Conservation (phyloP, 2,113 vertebrate species). For the Dolichallabes microphthalmus region DNA sequence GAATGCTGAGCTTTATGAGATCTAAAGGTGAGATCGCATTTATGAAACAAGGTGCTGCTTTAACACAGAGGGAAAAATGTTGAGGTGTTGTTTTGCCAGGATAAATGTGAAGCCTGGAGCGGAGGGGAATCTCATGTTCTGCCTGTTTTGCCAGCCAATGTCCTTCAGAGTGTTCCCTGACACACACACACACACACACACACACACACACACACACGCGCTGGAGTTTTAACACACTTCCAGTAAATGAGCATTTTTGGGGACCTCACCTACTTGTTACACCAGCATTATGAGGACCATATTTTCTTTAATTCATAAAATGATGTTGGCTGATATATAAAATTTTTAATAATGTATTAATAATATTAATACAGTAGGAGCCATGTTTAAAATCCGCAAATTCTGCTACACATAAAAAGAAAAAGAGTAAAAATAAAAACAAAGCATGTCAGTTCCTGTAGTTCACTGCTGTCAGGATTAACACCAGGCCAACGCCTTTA, state of each 20-base stretch:
- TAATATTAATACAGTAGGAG: too few relatives aligned
- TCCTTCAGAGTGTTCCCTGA: not conserved
- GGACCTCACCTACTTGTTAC: not conserved
- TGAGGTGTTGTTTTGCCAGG: not conserved
- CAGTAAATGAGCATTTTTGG: not conserved
- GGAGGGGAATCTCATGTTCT: not conserved
- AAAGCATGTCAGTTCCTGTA: not conserved
- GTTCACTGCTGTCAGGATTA: slow-evolving; percentile 1
- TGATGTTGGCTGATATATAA: too few relatives aligned
- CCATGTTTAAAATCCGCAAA: not conserved
- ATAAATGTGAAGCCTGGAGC: not conserved
- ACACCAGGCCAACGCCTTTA: not conserved
- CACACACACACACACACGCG: too few relatives aligned
- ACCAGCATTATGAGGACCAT: not conserved
- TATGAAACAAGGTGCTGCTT: not conserved
- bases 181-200: not conserved
- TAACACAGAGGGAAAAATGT: not conserved
- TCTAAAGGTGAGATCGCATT: not conserved
- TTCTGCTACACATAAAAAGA: not conserved
- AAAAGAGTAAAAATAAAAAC: not conserved
- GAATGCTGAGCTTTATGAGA: not conserved
- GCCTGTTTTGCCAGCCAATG: not conserved
- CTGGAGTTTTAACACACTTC: too few relatives aligned
- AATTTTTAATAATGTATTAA: too few relatives aligned
- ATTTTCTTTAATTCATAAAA: not conserved